phyloP scores from a whole-genome alignment of 2,113 vertebrate genomes.

The Leptobrachium leishanense region DNA sequence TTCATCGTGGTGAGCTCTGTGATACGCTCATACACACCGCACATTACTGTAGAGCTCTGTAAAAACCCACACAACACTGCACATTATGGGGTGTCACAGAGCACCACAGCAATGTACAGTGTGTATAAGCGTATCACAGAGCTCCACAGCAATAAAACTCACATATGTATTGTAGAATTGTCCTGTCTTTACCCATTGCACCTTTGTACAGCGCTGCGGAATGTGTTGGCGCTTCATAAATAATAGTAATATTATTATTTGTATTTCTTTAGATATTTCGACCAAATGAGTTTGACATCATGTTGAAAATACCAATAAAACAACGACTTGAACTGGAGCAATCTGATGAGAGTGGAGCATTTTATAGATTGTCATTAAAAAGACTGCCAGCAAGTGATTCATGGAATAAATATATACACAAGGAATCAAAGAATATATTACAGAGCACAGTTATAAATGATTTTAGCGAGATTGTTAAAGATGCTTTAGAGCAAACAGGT shows the following conservation, averaged over 20 bases:
- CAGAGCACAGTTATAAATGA: slow-evolving; percentile 60
- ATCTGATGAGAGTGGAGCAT: slow-evolving; percentile 53
- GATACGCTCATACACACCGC: no score
- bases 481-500: slow-evolving; percentile 59
- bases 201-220: no score
- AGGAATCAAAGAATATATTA: slow-evolving; percentile 56
- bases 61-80: no score
- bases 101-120: no score
- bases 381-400: slow-evolving; percentile 53
- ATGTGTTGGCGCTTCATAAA: not conserved
- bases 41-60: no score
- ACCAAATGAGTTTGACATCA: slow-evolving; percentile 74
- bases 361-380: slow-evolving; percentile 61
- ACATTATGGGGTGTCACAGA: no score
- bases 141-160: no score
- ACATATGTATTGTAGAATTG: no score
- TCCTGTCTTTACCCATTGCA: no score
- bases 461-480: slow-evolving; percentile 63
- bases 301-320: slow-evolving; percentile 61
- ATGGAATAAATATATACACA: slow-evolving; percentile 58
- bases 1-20: no score
- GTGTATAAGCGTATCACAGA: no score
- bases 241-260: not conserved
- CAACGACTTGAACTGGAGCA: slow-evolving; percentile 57
- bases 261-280: slow-evolving; percentile 60